Base-by-base conservation (phyloP, 2,888 invertebrate species). In the Calameuta pallipes region DNA sequence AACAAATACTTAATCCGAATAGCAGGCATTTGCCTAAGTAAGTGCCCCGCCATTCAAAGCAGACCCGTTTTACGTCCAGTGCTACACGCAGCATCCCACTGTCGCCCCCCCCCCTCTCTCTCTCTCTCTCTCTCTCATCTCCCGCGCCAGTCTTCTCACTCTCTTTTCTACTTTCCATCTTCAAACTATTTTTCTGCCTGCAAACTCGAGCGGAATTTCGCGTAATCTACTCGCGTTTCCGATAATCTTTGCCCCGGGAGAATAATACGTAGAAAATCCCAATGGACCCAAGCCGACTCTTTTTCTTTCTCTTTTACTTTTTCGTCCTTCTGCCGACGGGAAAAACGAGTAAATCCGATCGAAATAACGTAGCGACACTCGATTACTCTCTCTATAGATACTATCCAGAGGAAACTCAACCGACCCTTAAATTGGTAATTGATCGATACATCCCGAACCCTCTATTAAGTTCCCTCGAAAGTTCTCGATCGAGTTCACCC, bases 1-100 rank as follows among this genome's bases (percentile, higher is more conserved):
- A 90, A 90, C 90, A 90, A 89, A 90, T 90, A 90, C 90, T 90
- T 90, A 90, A 90, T 90, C 88, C 89, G 86, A 90, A 90, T 89
- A 87, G 88, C 88, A 83, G 85, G 87, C 89, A 90, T 90, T 90
- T 90, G 89, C 89, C 86, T 89, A 89, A 90, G 90, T 90, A 89
- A 90, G 89, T 90, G 87, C 87, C 85, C 56, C 85, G 86, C 88
- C 87, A 88, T 90, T 90, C 88, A 87, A 86, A 85, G 87, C 86
- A 87, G 85, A 85, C 84, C 81, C 84, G 83, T 86, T 89, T 90
- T 88, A 88, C 81, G 85, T 86, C 82, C 82, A 80, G 78, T 78
- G 80, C 81, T 81, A 82, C 80, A 82, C 81, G 81, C 80, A 76
- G 56, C 56, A 56, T 56, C 77, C 75, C 78, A 75, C 71, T 78